A percentile compares a stretch with the other conserved stretches of the same genome.
Conservation (phyloP, 2,888 invertebrate genomes). For the Pseudolycoriella hygida region DNA sequence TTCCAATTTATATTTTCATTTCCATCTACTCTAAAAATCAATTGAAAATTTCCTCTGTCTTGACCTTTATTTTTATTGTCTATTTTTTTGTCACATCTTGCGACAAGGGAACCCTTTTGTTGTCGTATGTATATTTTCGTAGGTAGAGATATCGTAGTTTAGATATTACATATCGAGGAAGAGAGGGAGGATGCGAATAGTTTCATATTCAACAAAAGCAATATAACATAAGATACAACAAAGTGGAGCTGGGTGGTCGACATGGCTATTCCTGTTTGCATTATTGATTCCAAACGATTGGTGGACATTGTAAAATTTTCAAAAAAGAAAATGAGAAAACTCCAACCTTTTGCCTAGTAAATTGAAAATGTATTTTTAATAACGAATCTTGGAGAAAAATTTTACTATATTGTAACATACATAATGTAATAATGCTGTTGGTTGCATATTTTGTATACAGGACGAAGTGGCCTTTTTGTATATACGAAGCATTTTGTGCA, state of each 20-base stretch:
- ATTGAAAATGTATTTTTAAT: constrained; percentile 3
- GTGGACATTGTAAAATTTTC: constrained; percentile 2
- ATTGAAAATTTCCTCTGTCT: constrained; percentile 5
- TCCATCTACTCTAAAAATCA: constrained; percentile 5
- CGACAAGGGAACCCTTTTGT: constrained; percentile 4
- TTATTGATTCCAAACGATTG: constrained; percentile 1
- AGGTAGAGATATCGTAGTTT: neutral
- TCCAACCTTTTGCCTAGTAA: neutral
- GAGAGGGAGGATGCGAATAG: neutral
- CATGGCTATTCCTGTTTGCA: neutral
- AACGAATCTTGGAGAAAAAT: neutral
- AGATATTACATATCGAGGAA: neutral
- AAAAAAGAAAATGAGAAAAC: neutral
- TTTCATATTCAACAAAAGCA: neutral
- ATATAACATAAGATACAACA: neutral
- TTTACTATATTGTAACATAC: too few species aligned
- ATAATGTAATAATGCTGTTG: too few species aligned
- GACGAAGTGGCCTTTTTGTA: too few species aligned
- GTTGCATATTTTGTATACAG: too few species aligned
- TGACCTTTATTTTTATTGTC: constrained; percentile 5
- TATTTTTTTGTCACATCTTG: constrained; percentile 4
- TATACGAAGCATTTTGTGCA: too few species aligned
- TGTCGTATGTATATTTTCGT: neutral
- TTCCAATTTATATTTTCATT: constrained; percentile 4
- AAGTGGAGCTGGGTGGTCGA: neutral